Evolutionary conservation across 2,797 vertebrate genomes (phyloP).

Genomic region (Gymnopithys bicolor): DNA sequence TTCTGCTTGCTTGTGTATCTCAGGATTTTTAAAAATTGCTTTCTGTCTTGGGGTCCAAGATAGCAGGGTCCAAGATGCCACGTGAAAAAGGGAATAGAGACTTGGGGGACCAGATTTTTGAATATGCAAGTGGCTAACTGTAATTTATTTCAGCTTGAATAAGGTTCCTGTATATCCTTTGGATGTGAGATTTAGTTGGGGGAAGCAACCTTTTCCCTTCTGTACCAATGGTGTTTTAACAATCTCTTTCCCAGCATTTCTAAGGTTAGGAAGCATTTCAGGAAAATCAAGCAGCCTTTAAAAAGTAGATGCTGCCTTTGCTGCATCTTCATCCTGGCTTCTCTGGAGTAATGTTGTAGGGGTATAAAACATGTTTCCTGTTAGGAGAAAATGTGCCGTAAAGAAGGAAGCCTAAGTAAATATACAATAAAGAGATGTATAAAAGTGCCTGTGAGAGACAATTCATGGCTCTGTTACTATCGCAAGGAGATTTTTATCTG

Average conservation of each 20-base stretch:
- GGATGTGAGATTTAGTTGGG: neutral
- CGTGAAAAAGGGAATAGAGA: neutral
- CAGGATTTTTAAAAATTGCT: neutral
- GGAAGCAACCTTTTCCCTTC: neutral
- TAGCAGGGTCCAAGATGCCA: neutral
- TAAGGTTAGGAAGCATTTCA: neutral
- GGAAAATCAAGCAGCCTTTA: constrained; percentile 1
- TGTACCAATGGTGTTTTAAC: neutral
- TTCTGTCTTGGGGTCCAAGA: neutral
- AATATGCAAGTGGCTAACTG: neutral
- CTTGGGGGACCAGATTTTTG: neutral
- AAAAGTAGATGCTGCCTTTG: constrained; percentile 6
- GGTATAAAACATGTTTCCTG: constrained; percentile 20
- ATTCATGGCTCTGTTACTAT: constrained; percentile 35
- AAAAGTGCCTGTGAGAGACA: constrained; percentile 37
- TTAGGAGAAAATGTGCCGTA: constrained; percentile 32
- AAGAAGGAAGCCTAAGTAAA: constrained; percentile 54
- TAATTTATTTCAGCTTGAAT: neutral
- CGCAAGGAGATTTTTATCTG: constrained; percentile 15
- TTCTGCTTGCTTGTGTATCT: neutral
- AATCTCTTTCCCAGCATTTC: neutral
- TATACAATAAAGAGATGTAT: constrained; percentile 40
- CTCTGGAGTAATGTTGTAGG: neutral
- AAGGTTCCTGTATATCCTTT: neutral
- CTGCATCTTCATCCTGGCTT: neutral